Percentiles rank a stretch among this genome's conserved stretches.
These are phyloP conservation scores for Pogonus chalceus DNA, from an alignment of 1,140 invertebrate species.

Conservation along the genomic window DNA sequence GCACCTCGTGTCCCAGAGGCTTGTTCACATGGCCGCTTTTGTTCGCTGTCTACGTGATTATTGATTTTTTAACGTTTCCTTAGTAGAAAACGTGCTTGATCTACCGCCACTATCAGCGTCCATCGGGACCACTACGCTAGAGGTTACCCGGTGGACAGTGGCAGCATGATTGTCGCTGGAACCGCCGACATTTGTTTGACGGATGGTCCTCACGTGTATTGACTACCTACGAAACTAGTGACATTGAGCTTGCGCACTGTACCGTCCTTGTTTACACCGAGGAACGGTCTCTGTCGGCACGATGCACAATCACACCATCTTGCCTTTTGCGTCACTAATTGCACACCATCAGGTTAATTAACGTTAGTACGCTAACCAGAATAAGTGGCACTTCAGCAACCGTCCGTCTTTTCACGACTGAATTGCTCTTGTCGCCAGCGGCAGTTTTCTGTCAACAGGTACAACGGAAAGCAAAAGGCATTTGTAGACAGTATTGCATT, in stretches of 20 bases:
- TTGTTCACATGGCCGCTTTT: neutral
- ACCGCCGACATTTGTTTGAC: neutral
- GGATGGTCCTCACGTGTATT: slow-evolving; percentile 1
- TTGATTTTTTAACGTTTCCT: too few relatives aligned
- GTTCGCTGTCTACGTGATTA: too few relatives aligned
- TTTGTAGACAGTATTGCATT: too few relatives aligned
- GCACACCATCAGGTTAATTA: neutral
- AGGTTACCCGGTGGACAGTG: neutral
- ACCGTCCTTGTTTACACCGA: neutral
- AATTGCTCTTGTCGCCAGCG: too few relatives aligned
- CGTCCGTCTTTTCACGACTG: too few relatives aligned
- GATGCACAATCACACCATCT: neutral
- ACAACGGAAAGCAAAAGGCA: too few relatives aligned
- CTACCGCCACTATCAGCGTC: neutral
- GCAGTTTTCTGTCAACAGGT: too few relatives aligned
- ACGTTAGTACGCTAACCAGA: too few relatives aligned
- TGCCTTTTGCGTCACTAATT: neutral
- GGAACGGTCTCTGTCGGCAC: neutral
- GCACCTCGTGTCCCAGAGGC: neutral
- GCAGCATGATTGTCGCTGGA: neutral
- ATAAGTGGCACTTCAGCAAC: too few relatives aligned
- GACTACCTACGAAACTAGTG: neutral
- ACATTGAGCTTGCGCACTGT: neutral
- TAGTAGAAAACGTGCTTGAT: too few relatives aligned
- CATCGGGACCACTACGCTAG: neutral